These are phyloP conservation scores for Nomada goodeniana DNA, from an alignment of 2,888 invertebrate species.

Conservation along the genomic window DNA sequence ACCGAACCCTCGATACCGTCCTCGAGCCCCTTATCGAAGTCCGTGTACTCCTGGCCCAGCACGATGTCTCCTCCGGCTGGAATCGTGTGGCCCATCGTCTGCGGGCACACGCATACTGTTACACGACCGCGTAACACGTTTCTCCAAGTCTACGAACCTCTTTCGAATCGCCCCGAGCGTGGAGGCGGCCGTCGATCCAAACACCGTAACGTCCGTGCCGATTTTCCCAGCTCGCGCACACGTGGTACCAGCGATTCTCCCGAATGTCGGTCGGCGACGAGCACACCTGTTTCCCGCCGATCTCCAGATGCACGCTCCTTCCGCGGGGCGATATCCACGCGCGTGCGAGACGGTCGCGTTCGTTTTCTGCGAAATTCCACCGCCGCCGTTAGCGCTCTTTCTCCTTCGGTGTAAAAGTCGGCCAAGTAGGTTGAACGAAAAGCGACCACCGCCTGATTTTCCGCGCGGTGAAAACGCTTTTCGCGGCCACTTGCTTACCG, in stretches of 20 bases:
- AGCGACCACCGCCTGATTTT: not conserved
- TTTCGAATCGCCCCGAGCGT: slow-evolving; percentile 81
- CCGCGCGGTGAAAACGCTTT: slow-evolving; percentile 33
- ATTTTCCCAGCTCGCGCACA: slow-evolving; percentile 89
- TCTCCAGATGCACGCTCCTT: slow-evolving; percentile 85
- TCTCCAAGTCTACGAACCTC: slow-evolving; percentile 67
- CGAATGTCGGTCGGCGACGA: slow-evolving; percentile 70
- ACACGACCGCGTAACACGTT: not conserved
- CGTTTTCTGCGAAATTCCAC: slow-evolving; percentile 85
- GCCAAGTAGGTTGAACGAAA: slow-evolving; percentile 19
- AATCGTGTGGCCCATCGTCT: slow-evolving; percentile 86
- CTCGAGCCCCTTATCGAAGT: slow-evolving; percentile 87
- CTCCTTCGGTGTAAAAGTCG: not conserved
- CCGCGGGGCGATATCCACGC: slow-evolving; percentile 88
- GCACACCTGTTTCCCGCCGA: slow-evolving; percentile 86
- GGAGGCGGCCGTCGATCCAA: slow-evolving; percentile 87
- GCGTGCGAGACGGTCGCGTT: slow-evolving; percentile 85
- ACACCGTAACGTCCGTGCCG: slow-evolving; percentile 87
- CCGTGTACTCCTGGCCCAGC: slow-evolving; percentile 89
- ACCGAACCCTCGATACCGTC: slow-evolving; percentile 90
- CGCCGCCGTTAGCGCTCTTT: not conserved
- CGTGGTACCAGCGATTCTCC: slow-evolving; percentile 87
- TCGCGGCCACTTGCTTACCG: not conserved
- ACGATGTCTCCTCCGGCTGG: slow-evolving; percentile 88
- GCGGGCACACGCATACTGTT: slow-evolving; percentile 76